Evolutionary conservation across 1,140 invertebrate genomes (phyloP), one percentile per base, ranked within the genome.

Genomic region (Zeugodacus cucurbitae): DNA sequence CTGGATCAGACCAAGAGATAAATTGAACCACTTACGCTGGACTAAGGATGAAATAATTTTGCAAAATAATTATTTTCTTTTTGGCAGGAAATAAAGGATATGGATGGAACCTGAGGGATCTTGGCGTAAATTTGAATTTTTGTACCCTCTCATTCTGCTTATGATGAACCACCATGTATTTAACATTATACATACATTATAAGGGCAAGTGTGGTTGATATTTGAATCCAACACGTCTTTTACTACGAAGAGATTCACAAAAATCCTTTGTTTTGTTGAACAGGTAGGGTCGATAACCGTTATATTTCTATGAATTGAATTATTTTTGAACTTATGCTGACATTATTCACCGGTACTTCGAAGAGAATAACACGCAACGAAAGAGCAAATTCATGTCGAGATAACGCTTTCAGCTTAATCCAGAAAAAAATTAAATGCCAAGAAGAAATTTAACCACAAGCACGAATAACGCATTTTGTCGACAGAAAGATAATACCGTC

Each of bases 401-500:
- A 70, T 7, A 89, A 26, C 0, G 90, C 14, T 22, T 88, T 90
- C 78, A 91, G 89, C 85, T 90, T 88, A 32, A 7, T 7, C 14
- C 6, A 7, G 14, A 14, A 14, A 54, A 54, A 54, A 7, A 54
- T 54, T 5, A 67, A 67, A 67, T 67, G 89, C 1, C 48, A 90
- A 10, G 1, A 87, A 14, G 10, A 91, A 3, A 20, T 88, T 44
- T 1, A 90, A 14, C 34, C 89, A 57, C 0, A 91, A n/a, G n/a
- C n/a, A n/a, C n/a, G n/a, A n/a, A n/a, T n/a, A n/a, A n/a, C n/a
- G n/a, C n/a, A n/a, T n/a, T n/a, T n/a, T n/a, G n/a, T n/a, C n/a
- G n/a, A n/a, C n/a, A n/a, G n/a, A n/a, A n/a, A n/a, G n/a, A n/a
- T n/a, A n/a, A n/a, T n/a, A n/a, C n/a, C n/a, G n/a, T n/a, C n/a